Base-by-base conservation (phyloP, 2,113 vertebrate species). In the Gracilinanus agilis region DNA sequence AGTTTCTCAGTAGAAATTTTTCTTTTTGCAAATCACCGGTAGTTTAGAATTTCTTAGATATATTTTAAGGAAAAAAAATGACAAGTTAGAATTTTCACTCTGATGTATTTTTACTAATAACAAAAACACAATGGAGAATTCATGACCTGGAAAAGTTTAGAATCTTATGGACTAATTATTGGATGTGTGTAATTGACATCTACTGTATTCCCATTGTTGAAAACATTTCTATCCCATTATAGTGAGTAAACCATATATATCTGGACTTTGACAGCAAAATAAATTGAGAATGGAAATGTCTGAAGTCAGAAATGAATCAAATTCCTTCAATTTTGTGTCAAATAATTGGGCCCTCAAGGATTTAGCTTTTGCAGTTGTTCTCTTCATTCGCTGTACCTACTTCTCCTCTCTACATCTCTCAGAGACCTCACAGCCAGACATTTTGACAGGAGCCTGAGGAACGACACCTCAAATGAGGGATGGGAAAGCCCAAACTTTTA, bases 331-430 rank as follows among this genome's bases (percentile, higher is more conserved):
- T 97, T 97, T 44, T 90, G 94, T 96, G 96, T 93, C 75, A 95
- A 93, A 92, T 98, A 98, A 98, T 98, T 98, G 97, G 95, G 89
- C 98, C 98, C 98, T 93, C 88, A 96, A 98, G 98, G 97, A 96
- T 92, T 92, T 97, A 96, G 55, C 88, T 83, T 54, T n/a, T 88
- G 92, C 27, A 9, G 92, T 34, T 94, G 96, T 90, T 98, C 88
- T 89, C 53, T 88, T 67, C 53, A 94, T 96, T 44, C 88, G 44
- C 7, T 7, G 58, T 21, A 0, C 0, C 53, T 88, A 89, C 19
- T 1, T 0, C 2, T 96, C 97, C 97, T 88, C 90, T 91, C 92
- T 3, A 67, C 55, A 95, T 90, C 91, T 93, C 27, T 49, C 10
- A 92, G 93, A 90, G 88, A 88, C 95, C 91, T 97, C 89, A 29